These are phyloP conservation scores for Octopus sinensis DNA, from an alignment of 1,140 invertebrate genomes.

Conservation along the genomic window DNA sequence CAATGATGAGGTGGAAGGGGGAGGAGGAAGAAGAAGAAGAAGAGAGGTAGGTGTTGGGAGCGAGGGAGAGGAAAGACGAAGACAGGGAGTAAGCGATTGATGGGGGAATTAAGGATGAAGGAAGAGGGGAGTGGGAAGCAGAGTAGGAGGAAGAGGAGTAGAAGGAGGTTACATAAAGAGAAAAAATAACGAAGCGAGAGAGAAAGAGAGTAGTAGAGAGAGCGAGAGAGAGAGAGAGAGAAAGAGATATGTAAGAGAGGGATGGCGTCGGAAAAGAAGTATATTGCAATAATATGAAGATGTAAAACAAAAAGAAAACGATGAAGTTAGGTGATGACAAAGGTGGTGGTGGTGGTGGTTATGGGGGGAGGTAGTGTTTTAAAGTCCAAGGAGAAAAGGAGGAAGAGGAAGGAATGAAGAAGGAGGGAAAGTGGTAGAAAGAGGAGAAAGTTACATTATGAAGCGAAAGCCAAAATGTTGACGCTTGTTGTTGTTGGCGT, in stretches of 20 bases:
- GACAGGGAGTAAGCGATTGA: neutral
- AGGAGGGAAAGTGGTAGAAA: neutral
- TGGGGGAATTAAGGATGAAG: neutral
- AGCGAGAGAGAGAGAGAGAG: no score
- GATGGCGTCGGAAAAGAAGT: no score
- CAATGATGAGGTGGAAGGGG: neutral
- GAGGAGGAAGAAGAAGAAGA: neutral
- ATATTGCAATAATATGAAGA: no score
- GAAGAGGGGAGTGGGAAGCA: neutral
- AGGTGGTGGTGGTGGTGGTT: no score
- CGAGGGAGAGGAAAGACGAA: neutral
- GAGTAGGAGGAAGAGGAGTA: neutral
- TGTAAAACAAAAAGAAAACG: no score
- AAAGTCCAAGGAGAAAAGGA: neutral
- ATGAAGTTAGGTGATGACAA: no score
- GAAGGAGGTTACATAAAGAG: neutral
- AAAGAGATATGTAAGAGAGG: no score
- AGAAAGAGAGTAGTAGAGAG: no score
- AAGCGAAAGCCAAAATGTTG: neutral
- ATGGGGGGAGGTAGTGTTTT: neutral
- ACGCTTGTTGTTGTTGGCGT: neutral
- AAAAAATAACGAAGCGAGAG: no score
- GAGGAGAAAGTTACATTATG: neutral
- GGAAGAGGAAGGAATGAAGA: neutral
- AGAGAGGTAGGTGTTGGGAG: neutral